Evolutionary conservation across 37 sponge, comb jelly and placozoan species (phyloP), one percentile per base, ranked within the genome.

Genomic region (Ianthella basta): DNA sequence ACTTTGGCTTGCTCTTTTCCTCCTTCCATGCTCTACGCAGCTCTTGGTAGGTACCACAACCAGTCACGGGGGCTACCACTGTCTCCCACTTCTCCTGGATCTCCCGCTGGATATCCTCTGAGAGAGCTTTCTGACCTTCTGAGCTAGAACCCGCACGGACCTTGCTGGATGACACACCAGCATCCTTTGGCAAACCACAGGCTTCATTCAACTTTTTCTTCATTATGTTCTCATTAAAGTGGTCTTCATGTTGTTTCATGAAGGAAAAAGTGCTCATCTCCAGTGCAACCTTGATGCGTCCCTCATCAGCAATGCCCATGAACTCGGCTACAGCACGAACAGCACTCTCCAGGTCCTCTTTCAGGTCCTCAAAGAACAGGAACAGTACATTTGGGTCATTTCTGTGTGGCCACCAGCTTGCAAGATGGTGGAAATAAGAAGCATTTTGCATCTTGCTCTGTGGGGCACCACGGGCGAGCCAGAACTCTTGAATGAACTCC

Each of bases 381-480:
- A 81, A 57, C 37, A 87, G 83, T n/a, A 87, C 88, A 73, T 82
- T 82, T 25, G 60, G 36, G 56, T 87, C 82, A 72, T 82, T 60
- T 5, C 88, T 84, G 32, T 82, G 79, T 21, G 67, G 40, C 88
- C 82, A 87, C 88, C 88, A 87, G 36, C 56, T 60, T 19, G 59
- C 34, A 72, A 87, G 63, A 44, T 87, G 69, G 13, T 86, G 54
- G 23, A 86, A 35, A 27, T 59, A 80, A 2, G 60, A 57, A 2
- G 59, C 61, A 27, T 80, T 29, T 33, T 80, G 81, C 37, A 57
- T 25, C 34, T 34, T 56, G 60, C 23, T 56, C 14, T 29, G 33
- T 34, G 70, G 70, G 27, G 4, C 34, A 30, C 34, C 70, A 13
- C 70, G 29, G 12, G 10, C 4, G 34, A 69, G 70, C 70, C 70